phyloP scores from a whole-genome alignment of 2,113 vertebrate genomes.

The Myxocyprinus asiaticus region DNA sequence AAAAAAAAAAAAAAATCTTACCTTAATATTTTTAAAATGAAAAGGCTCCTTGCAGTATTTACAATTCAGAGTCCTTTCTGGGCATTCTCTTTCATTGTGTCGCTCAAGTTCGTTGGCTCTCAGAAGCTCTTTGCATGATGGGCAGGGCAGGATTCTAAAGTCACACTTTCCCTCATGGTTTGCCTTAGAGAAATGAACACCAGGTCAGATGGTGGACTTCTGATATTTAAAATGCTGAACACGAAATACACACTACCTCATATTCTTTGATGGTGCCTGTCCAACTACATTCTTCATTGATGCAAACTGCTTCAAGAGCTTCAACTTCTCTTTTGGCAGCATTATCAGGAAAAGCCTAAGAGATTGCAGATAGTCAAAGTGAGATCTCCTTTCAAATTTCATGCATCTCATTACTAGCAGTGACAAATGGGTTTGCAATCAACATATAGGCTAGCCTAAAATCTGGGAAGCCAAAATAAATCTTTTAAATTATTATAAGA shows the following conservation, averaged over 20 bases:
- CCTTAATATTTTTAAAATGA: slow-evolving; percentile 77
- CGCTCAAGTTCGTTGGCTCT: slow-evolving; percentile 80
- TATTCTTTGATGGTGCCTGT: slow-evolving; percentile 93
- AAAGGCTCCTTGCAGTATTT: slow-evolving; percentile 80
- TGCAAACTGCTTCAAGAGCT: slow-evolving; percentile 86
- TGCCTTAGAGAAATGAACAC: slow-evolving; percentile 55
- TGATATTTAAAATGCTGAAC: too few relatives aligned
- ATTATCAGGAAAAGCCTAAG: slow-evolving; percentile 95
- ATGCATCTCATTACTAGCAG: background rate
- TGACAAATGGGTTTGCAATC: too few relatives aligned
- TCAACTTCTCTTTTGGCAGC: slow-evolving; percentile 94
- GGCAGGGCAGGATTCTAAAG: slow-evolving; percentile 79
- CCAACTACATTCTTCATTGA: slow-evolving; percentile 88
- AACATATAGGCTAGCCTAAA: too few relatives aligned
- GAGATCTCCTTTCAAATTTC: background rate
- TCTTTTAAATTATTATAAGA: too few relatives aligned
- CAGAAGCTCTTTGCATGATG: slow-evolving; percentile 78
- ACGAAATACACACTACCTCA: slow-evolving; percentile 74
- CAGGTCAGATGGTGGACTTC: background rate
- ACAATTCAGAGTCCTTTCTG: slow-evolving; percentile 81
- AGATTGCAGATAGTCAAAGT: slow-evolving; percentile 6
- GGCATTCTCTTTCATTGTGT: slow-evolving; percentile 81
- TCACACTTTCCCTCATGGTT: slow-evolving; percentile 79
- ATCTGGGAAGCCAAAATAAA: too few relatives aligned
- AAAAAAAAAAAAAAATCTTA: slow-evolving; percentile 44